Conservation (phyloP, 2,888 invertebrate genomes). For the Macaria liturata region DNA sequence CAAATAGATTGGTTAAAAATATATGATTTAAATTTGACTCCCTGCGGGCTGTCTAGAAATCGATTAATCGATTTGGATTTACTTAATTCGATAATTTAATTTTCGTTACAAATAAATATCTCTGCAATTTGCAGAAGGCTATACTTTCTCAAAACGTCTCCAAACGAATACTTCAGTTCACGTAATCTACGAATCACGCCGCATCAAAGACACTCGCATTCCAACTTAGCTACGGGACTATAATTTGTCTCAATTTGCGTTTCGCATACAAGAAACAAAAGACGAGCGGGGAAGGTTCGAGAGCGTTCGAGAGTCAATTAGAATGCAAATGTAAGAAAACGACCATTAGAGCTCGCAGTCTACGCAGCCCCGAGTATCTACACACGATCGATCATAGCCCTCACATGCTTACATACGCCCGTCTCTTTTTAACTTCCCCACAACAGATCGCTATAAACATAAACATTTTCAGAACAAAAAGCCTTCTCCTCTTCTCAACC, state of each 20-base stretch:
- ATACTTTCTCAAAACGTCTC: no score
- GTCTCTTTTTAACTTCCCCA: conserved; percentile 81
- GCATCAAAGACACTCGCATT: no score
- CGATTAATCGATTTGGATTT: no score
- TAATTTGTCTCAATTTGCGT: conserved; percentile 67
- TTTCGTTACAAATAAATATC: no score
- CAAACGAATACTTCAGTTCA: no score
- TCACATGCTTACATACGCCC: conserved; percentile 79
- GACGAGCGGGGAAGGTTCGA: conserved; percentile 54
- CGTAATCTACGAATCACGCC: no score
- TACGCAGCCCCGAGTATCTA: conserved; percentile 47
- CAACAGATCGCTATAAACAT: conserved; percentile 82
- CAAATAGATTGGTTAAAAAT: no score
- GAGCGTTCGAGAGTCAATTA: conserved; percentile 68
- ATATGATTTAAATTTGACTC: no score
- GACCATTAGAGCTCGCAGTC: conserved; percentile 66
- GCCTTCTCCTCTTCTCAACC: conserved; percentile 41
- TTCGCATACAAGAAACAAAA: conserved; percentile 65
- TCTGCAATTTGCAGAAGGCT: no score
- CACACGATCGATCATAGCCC: conserved; percentile 74
- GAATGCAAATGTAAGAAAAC: conserved; percentile 83
- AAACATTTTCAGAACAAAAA: conserved; percentile 61
- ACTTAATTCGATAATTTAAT: no score
- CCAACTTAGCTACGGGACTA: conserved; percentile 28
- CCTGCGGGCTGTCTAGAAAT: no score